Evolutionary conservation across 2,797 vertebrate genomes (phyloP), one percentile per base, ranked within the genome.

Genomic region (Danio albolineatus): DNA sequence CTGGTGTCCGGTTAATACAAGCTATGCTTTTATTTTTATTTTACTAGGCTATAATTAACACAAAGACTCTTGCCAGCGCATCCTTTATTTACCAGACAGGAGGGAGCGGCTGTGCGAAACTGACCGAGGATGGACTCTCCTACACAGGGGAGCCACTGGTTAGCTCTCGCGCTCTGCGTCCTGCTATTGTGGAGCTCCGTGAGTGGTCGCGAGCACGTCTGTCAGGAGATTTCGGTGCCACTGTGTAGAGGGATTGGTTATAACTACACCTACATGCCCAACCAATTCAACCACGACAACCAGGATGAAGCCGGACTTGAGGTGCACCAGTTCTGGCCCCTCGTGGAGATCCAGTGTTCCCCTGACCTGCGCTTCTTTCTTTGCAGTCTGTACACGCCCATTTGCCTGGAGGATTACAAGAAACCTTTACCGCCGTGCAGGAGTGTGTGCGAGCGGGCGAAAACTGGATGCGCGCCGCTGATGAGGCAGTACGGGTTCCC

Each of bases 401-500:
- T 98, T 93, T 98, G 97, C 91, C 93, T 97, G 89, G 93, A 95
- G 84, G 96, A 98, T 93, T 98, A 98, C 93, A 96, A 94, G 92
- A 97, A 97, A 88, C 97, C 97, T 4, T 92, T 98, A 88, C 96
- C 96, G 38, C 97, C 97, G 10, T 98, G 97, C 90, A 91, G 96
- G 89, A 89, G 92, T n/a, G 97, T 98, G 80, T 98, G 97, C 61
- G 96, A 98, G 90, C 90, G 97, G 73, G 97, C 96, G 81, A 93
- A 93, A 85, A 95, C 96, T 0, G 97, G 96, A 84, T 98, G 97
- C 88, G 95, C 96, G 5, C 97, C 97, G 10, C 95, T 98, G 86
- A 98, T 98, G 97, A 92, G 96, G 74, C 96, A 98, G 90, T 98
- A 98, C 89, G 97, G 97, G 73, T 98, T 98, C 84, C 96, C 96